These are phyloP conservation scores for Argyrosomus japonicus DNA, from an alignment of 2,113 vertebrate species.

Conservation along the genomic window DNA sequence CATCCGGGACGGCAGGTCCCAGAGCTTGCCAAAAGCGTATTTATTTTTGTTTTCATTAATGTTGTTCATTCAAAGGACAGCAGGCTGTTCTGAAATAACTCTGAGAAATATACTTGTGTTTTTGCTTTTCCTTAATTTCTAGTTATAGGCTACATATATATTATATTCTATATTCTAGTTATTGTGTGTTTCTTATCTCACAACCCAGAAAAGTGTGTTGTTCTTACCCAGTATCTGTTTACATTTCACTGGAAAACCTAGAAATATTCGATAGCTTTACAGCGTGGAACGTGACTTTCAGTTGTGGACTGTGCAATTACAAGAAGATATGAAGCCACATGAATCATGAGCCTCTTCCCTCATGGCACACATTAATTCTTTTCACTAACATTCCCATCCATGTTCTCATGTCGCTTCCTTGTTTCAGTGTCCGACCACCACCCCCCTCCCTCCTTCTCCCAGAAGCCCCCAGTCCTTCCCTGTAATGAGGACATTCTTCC, in stretches of 20 bases:
- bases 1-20: conserved; percentile 48
- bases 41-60: conserved; percentile 36
- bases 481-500: conserved; percentile 84
- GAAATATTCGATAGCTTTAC: background rate
- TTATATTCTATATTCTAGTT: background rate
- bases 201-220: background rate
- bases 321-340: conserved; percentile 1
- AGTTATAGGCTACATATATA: background rate
- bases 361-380: background rate
- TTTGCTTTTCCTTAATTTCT: background rate
- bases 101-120: conserved; percentile 6
- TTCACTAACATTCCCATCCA: conserved; percentile 3
- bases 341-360: conserved; percentile 3
- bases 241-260: background rate
- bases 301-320: conserved; percentile 11
- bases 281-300: background rate
- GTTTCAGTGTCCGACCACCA: conserved; percentile 29
- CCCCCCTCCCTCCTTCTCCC: background rate
- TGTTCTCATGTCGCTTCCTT: conserved; percentile 44
- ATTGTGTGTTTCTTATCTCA: background rate
- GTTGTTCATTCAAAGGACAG: conserved; percentile 35
- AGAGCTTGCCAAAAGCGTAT: conserved; percentile 38
- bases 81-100: conserved; percentile 22
- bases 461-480: conserved; percentile 33
- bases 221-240: background rate